Base-by-base conservation (phyloP, 2,888 invertebrate genomes). In the Chrysolina oricalcia region DNA sequence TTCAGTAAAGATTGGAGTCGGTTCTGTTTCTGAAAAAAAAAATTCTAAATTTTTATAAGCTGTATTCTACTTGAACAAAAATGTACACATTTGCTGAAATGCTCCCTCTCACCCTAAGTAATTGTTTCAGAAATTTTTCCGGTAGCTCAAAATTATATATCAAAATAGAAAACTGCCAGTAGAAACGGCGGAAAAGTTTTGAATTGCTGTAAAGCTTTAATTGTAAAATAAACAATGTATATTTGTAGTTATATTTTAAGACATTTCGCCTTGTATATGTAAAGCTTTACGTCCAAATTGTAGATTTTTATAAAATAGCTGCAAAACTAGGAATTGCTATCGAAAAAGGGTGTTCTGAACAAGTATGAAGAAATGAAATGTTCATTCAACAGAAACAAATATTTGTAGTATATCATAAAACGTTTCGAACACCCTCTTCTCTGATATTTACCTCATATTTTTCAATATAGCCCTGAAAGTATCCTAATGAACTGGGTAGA, bases 121-220 rank as follows among this genome's bases (percentile, higher is more conserved):
- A 48, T 66, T 69, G 35, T 71, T 77, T 74, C 27, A 74, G 50
- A 50, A 40, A 41, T 65, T 62, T 63, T 11, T 59, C 59, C 6
- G 27, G 53, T 9, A 35, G 59, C 27, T 71, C 53, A 41, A 48
- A 67, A 50, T 79, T 81, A 79, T 81, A 82, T 83, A 84, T 83
- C 82, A 85, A 82, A 79, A 67, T 80, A 83, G 83, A 85, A 84
- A 86, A 86, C 85, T 86, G 85, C 86, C 87, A 86, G 86, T 84
- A 76, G 69, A 79, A 78, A 83, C 83, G 84, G 83, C 59, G 35
- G 76, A 80, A 77, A 81, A 78, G 77, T 80, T 81, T 81, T 81
- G 79, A 82, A 83, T 86, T 87, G 87, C 87, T 87, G 87, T 86
- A 82, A 82, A 87, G 87, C 87, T 87, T 87, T 87, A 87, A 87